Evolutionary conservation across 2,888 invertebrate species (phyloP).

Genomic region (Agrotis puta): DNA sequence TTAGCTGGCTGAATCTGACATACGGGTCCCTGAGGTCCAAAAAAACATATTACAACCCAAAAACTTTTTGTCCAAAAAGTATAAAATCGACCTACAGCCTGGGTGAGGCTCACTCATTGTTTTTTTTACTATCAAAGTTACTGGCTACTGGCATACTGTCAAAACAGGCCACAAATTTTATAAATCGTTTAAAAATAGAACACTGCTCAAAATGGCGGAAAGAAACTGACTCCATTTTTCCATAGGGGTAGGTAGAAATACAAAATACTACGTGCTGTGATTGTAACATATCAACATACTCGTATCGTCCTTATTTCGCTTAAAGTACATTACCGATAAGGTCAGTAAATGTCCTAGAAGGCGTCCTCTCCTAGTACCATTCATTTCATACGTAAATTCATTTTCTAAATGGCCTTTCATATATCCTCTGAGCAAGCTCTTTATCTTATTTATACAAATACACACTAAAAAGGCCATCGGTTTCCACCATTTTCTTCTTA

Average conservation of each 20-base stretch:
- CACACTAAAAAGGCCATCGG: slow-evolving; percentile 29
- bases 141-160: slow-evolving; percentile 20
- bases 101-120: neutral
- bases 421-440: neutral
- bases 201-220: slow-evolving; percentile 17
- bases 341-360: neutral
- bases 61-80: slow-evolving; percentile 25
- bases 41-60: neutral
- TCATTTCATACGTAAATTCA: slow-evolving; percentile 13
- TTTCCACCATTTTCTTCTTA: slow-evolving; percentile 23
- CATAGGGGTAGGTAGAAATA: neutral
- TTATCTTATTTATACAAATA: slow-evolving; percentile 21
- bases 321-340: neutral
- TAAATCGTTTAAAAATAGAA: slow-evolving; percentile 38
- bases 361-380: neutral
- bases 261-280: neutral
- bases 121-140: slow-evolving; percentile 28
- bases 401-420: slow-evolving; percentile 5
- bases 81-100: slow-evolving; percentile 1
- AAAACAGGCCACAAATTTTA: slow-evolving; percentile 28
- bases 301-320: neutral
- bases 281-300: neutral
- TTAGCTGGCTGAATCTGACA: slow-evolving; percentile 24
- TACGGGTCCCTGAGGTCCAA: slow-evolving; percentile 8
- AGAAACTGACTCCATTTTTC: neutral